Conservation (phyloP, 2,113 vertebrate genomes). For the Dicrurus megarhynchus region DNA sequence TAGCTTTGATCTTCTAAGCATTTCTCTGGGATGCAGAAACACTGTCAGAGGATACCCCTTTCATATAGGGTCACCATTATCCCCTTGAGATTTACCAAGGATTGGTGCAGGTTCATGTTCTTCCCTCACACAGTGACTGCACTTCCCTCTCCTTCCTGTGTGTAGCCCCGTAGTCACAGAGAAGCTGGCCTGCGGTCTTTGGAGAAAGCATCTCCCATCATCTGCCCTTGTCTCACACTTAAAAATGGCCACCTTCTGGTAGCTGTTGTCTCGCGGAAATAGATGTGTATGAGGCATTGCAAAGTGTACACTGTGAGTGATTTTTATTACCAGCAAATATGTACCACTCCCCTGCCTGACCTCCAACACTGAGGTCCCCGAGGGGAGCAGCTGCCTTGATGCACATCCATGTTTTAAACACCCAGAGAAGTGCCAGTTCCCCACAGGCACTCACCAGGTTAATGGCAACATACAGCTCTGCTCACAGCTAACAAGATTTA, state of each 20-base stretch:
- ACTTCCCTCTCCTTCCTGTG: not conserved
- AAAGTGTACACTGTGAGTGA: not conserved
- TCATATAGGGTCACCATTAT: not conserved
- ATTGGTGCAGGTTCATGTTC: not conserved
- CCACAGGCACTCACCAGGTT: constrained; percentile 40
- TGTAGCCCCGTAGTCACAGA: not conserved
- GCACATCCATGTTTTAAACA: not conserved
- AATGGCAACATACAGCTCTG: constrained; percentile 38
- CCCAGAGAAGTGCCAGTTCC: not conserved
- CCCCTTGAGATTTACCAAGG: not conserved
- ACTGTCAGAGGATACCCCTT: rapidly evolving
- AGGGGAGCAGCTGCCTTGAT: not conserved
- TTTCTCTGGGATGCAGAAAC: not conserved
- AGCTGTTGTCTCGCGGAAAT: not conserved
- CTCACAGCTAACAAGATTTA: constrained; percentile 65
- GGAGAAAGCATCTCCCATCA: not conserved
- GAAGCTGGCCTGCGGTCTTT: not conserved
- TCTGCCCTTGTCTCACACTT: not conserved
- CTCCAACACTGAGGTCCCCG: not conserved
- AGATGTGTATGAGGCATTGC: not conserved
- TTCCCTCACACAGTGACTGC: not conserved
- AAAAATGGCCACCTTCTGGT: not conserved
- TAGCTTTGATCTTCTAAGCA: not conserved
- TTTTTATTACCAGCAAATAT: not conserved
- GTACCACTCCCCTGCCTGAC: not conserved